Base-by-base conservation (phyloP, 2,113 vertebrate genomes). In the Protobothrops mucrosquamatus region DNA sequence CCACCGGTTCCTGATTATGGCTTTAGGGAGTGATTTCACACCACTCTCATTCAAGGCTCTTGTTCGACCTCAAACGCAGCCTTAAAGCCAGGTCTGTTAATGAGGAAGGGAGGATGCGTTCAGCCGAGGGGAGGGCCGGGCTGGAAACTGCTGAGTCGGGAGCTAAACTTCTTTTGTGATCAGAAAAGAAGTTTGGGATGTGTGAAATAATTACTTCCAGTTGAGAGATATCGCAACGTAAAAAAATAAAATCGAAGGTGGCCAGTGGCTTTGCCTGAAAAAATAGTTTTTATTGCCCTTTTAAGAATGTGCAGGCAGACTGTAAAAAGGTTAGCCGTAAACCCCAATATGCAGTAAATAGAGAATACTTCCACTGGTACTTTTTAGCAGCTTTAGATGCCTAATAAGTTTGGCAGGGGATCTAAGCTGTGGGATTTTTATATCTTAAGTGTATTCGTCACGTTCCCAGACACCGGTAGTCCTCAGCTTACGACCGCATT, bases 31-130 rank as follows among this genome's bases (percentile, higher is more conserved):
- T 97, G 94, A 95, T 97, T 97, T 95, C 95, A 92, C 90, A 93
- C 87, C 1, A 87, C 95, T 87, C 88, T 96, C 94, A 95, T 94
- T 99, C 99, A 99, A 99, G 98, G 98, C 98, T 98, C 94, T 96
- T 92, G 93, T 95, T 92, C 55, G 39, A 91, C 96, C 97, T 98
- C 97, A 94, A 91, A 96, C 94, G 91, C 94, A 95, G 88, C 90
- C n/a, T 85, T 92, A 94, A 91, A 94, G 94, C 91, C 59, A 92
- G 55, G 91, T n/a, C 34, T 48, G 94, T 46, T 92, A 95, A 93
- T 57, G 92, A 22, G 87, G 92, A 54, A 56, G 20, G 94, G 91
- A 74, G 81, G 61, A 29, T 94, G 86, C 74, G 91, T 94, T 92
- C 14, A 55, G 0, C 61, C 2, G 81, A 46, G 4, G 23, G 89